phyloP scores from a whole-genome alignment of 1,140 invertebrate genomes.

The Drosophila elegans region DNA sequence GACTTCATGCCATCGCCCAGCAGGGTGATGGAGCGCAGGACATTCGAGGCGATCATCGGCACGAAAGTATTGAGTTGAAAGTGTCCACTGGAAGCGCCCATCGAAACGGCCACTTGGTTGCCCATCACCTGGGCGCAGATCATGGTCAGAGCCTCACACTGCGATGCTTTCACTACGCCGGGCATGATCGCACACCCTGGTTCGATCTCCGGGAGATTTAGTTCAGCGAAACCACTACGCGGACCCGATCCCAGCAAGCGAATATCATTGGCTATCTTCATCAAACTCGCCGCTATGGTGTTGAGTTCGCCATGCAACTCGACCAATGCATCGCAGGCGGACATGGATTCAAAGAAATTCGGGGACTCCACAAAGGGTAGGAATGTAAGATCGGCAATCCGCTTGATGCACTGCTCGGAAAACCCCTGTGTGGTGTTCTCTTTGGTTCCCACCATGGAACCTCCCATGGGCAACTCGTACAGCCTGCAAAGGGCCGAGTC shows the following conservation, averaged over 20 bases:
- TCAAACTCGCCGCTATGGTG: conserved; percentile 95
- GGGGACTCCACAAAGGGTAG: conserved; percentile 96
- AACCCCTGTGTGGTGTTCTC: conserved; percentile 92
- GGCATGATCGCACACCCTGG: conserved; percentile 99
- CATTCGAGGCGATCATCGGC: conserved; percentile 98
- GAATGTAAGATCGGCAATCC: conserved; percentile 90
- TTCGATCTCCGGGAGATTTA: conserved; percentile 97
- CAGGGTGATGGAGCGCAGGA: conserved; percentile 95
- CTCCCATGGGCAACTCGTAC: conserved; percentile 96
- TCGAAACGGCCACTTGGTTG: conserved; percentile 96
- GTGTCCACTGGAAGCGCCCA: conserved; percentile 97
- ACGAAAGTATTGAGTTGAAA: conserved; percentile 99
- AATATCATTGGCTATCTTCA: conserved; percentile 99
- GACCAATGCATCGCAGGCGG: conserved; percentile 96
- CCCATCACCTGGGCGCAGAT: conserved; percentile 99
- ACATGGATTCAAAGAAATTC: conserved; percentile 99
- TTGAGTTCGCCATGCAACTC: conserved; percentile 98
- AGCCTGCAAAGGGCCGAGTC: conserved; percentile 92
- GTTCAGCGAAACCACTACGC: conserved; percentile 97
- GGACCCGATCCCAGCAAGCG: conserved; percentile 98
- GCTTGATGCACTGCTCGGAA: conserved; percentile 93
- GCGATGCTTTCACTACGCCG: conserved; percentile 99
- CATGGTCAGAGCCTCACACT: conserved; percentile 99
- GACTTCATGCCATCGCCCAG: conserved; percentile 93
- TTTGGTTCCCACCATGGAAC: conserved; percentile 98